phyloP scores from a whole-genome alignment of 2,113 vertebrate genomes.

The Pontoporia blainvillei region DNA sequence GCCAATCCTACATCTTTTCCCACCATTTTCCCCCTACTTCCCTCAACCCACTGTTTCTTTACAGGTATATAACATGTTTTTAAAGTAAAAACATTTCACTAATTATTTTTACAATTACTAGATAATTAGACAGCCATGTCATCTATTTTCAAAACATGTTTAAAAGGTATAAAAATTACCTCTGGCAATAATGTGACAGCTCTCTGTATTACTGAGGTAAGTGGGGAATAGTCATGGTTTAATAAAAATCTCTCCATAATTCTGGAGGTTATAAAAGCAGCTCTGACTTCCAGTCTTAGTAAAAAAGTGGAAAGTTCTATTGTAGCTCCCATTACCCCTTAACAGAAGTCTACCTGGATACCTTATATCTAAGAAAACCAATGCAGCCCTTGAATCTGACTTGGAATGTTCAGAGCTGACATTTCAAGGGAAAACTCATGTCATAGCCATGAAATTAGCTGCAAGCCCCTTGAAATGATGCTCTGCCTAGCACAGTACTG shows the following conservation, averaged over 20 bases:
- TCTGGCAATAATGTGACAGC: not conserved
- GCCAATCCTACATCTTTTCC: not conserved
- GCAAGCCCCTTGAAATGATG: not conserved
- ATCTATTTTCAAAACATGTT: slow-evolving; percentile 27
- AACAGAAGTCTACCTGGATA: not conserved
- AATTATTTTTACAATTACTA: slow-evolving; percentile 6
- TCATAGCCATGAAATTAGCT: not conserved
- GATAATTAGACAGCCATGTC: not conserved
- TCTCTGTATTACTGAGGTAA: not conserved
- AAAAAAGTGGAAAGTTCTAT: not conserved
- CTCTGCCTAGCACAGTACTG: slow-evolving; percentile 11
- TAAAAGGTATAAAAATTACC: not conserved
- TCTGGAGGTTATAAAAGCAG: slow-evolving; percentile 1
- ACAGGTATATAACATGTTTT: not conserved
- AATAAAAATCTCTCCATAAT: slow-evolving; percentile 7
- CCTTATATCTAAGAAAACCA: not conserved
- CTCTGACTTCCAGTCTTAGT: not conserved
- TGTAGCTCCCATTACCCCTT: not conserved
- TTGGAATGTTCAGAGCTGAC: not conserved
- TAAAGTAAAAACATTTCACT: not conserved
- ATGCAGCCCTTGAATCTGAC: not conserved
- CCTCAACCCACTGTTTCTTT: not conserved
- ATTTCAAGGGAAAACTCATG: not conserved
- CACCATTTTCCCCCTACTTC: not conserved
- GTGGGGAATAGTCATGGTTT: not conserved